These are phyloP conservation scores for Ellobius talpinus DNA, from an alignment of 2,113 vertebrate genomes.

Conservation along the genomic window DNA sequence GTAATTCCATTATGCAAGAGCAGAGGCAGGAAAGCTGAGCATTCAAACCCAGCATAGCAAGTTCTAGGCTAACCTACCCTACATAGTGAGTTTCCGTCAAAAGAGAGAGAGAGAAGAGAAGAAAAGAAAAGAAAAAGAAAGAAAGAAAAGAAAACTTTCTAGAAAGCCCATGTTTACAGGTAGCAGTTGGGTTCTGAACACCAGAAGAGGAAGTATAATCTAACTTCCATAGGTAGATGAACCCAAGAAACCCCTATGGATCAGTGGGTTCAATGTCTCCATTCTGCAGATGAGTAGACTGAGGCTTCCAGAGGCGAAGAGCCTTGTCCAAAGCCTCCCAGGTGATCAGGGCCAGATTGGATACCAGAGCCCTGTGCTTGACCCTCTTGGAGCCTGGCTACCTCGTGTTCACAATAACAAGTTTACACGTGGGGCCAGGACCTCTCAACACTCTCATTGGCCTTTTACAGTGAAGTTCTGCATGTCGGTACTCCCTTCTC, in stretches of 20 bases:
- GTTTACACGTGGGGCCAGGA: not conserved
- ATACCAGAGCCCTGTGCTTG: not conserved
- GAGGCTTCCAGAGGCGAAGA: not conserved
- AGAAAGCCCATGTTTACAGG: not conserved
- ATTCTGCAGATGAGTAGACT: not conserved
- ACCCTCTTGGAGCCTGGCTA: not conserved
- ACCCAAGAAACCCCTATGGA: not conserved
- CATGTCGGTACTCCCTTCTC: not conserved
- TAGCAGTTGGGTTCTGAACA: not conserved
- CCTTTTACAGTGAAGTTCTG: constrained; percentile 48
- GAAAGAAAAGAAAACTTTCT: not conserved
- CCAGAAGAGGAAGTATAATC: not conserved
- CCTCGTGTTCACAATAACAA: not conserved
- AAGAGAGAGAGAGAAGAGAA: no score
- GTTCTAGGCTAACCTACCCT: not conserved
- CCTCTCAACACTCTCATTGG: not conserved
- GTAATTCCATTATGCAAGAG: not conserved
- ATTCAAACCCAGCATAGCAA: not conserved
- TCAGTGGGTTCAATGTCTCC: not conserved
- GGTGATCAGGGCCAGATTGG: not conserved
- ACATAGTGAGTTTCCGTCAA: not conserved
- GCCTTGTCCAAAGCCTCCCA: not conserved
- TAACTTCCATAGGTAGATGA: not conserved
- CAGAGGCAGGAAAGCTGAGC: not conserved
- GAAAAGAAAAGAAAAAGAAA: not conserved